Conservation (phyloP, 2,888 invertebrate genomes). For the Leptopilina myrica region DNA sequence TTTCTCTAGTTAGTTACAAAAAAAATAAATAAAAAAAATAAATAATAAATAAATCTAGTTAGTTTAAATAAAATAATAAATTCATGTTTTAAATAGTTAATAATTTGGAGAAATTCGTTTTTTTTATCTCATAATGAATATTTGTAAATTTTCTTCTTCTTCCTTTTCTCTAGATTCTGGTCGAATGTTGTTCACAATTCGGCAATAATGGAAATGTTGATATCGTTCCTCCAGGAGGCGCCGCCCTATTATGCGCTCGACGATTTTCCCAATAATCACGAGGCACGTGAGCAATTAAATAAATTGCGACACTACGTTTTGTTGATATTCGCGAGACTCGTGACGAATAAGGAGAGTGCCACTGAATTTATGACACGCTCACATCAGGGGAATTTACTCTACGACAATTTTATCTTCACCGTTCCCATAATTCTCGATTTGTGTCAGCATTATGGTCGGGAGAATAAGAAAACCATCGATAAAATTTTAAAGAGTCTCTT, state of each 20-base stretch:
- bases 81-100: too few species aligned
- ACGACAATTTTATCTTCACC: constrained; percentile 89
- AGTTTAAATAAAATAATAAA: too few species aligned
- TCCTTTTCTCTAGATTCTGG: constrained; percentile 81
- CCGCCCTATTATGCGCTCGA: constrained; percentile 82
- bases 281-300: constrained; percentile 80
- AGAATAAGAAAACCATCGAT: constrained; percentile 81
- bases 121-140: too few species aligned
- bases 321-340: constrained; percentile 85
- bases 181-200: constrained; percentile 84
- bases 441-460: constrained; percentile 84
- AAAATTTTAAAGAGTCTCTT: constrained; percentile 84
- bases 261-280: constrained; percentile 73
- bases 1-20: too few species aligned
- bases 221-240: constrained; percentile 86
- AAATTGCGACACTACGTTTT: constrained; percentile 80
- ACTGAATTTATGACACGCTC: constrained; percentile 81
- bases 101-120: too few species aligned
- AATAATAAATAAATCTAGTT: too few species aligned
- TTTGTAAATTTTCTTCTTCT: too few species aligned
- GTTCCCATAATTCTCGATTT: constrained; percentile 89
- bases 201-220: constrained; percentile 81
- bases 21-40: too few species aligned
- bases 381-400: constrained; percentile 84
- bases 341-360: constrained; percentile 84